These are phyloP conservation scores for Leptinotarsa texana DNA, from an alignment of 1,140 invertebrate genomes.

Conservation along the genomic window DNA sequence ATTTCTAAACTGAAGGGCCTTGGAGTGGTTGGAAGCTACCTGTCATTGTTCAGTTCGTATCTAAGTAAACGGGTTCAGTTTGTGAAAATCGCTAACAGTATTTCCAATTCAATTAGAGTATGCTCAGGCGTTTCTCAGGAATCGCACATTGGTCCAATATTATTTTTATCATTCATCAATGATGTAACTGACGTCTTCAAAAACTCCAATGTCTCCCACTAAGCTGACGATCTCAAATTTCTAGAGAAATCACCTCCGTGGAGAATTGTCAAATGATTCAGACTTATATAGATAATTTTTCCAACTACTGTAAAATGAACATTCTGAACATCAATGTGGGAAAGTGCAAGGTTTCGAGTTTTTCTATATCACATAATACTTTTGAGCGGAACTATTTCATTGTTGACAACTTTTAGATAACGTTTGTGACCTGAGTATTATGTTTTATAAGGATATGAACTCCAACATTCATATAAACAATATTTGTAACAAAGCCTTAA, in stretches of 20 bases:
- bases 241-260: not conserved
- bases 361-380: not conserved
- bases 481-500: too few species aligned
- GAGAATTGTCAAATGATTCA: not conserved
- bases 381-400: too few species aligned
- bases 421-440: too few species aligned
- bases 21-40: too few species aligned
- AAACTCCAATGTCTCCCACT: not conserved
- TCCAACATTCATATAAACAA: too few species aligned
- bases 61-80: not conserved
- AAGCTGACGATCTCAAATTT: conserved; percentile 7
- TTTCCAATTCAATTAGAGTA: not conserved
- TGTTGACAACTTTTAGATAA: too few species aligned
- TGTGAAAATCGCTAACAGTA: conserved; percentile 9
- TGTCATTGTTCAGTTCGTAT: too few species aligned
- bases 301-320: not conserved
- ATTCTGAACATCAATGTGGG: not conserved
- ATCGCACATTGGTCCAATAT: conserved; percentile 6
- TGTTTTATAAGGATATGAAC: too few species aligned
- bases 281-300: not conserved
- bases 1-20: not conserved
- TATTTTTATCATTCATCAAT: conserved; percentile 5
- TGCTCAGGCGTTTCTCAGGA: not conserved
- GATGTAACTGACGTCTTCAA: not conserved
- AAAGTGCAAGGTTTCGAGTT: not conserved